Base-by-base conservation (phyloP, 2,113 vertebrate genomes). In the Saiga tatarica region DNA sequence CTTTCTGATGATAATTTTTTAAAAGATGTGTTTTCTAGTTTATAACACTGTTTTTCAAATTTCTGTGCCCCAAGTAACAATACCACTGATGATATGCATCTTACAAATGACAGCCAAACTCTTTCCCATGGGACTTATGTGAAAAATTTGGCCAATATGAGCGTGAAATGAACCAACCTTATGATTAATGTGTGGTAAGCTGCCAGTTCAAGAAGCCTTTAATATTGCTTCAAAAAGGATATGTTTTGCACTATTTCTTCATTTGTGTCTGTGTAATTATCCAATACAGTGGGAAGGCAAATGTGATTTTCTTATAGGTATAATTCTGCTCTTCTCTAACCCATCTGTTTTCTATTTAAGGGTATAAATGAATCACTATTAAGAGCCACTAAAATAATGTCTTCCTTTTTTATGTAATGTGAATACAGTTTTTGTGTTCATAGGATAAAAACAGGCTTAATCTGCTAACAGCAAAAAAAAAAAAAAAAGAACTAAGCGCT, bases 241-340 rank as follows among this genome's bases (percentile, higher is more conserved):
- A 82, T 12, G 14, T 76, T 64, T 84, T 78, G 2, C 79, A 86
- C 14, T 92, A 59, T 26, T 91, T 57, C 36, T 84, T 87, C 87
- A 86, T 81, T 93, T 96, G 62, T 90, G 67, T 62, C 59, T 89
- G 60, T 89, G 9, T 21, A 87, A 89, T 94, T 94, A 96, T 81
- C 21, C 50, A 97, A 74, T 39, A 85, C n/a, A 94, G 90, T 42
- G 8, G 91, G 92, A 96, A 96, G 53, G 36, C 36, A 94, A 53
- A 89, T 67, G 55, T 64, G 47, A 85, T 79, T 98, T 96, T 84
- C 86, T 67, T 79, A 95, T 1, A 87, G 76, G 30, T 90, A 45
- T 93, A 87, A 87, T 39, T 79, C 81, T 82, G 45, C 47, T 82
- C n/a, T 71, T 86, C 28, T 93, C 87, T 82, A 94, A 81, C 55